Conservation (phyloP, 2,113 vertebrate species). For the Sciurus niger region DNA sequence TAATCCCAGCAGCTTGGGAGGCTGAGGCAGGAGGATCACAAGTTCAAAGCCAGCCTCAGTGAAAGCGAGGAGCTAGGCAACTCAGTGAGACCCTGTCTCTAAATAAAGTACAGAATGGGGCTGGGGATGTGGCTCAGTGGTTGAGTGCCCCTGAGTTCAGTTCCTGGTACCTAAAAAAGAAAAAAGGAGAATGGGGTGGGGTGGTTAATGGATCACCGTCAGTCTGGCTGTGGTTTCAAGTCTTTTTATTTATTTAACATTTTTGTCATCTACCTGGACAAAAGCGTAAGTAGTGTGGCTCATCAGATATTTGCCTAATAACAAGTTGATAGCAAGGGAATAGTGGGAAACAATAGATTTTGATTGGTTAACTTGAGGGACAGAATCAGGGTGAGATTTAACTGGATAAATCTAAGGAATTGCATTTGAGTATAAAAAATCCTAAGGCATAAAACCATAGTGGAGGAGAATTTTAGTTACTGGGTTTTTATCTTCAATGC, state of each 20-base stretch:
- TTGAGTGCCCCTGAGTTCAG: too few relatives aligned
- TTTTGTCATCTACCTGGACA: conserved; percentile 2
- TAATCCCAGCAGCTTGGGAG: too few relatives aligned
- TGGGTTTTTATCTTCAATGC: neutral
- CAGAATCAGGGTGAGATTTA: conserved; percentile 39
- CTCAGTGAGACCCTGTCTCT: too few relatives aligned
- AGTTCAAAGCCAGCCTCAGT: too few relatives aligned
- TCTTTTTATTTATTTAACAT: neutral
- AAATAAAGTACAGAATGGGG: too few relatives aligned
- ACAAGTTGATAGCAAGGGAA: conserved; percentile 1
- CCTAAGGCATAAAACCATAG: neutral
- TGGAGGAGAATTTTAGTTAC: neutral
- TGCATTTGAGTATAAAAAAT: neutral
- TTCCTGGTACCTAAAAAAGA: too few relatives aligned
- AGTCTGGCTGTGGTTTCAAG: neutral
- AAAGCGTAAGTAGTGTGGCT: neutral
- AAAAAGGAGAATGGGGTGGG: too few relatives aligned
- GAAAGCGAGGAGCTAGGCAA: too few relatives aligned
- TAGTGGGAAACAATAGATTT: neutral
- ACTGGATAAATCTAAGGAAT: conserved; percentile 22
- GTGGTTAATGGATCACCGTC: neutral
- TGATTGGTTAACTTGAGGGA: neutral
- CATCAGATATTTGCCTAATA: neutral
- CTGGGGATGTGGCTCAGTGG: too few relatives aligned
- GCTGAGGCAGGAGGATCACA: too few relatives aligned